Conservation (phyloP, 2,113 vertebrate genomes). For the Bungarus multicinctus region DNA sequence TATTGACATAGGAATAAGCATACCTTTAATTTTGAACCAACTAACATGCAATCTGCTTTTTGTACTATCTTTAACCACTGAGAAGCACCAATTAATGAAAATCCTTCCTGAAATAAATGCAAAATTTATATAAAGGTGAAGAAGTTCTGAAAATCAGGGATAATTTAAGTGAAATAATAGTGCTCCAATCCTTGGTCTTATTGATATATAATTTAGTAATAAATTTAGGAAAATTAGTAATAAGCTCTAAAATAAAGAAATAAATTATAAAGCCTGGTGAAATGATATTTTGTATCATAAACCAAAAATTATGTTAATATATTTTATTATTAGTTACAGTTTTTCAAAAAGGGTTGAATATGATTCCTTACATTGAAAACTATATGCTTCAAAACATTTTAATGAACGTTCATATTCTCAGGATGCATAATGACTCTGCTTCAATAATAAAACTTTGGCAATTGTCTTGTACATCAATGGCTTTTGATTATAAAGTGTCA, state of each 20-base stretch:
- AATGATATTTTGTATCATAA: background rate
- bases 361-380: background rate
- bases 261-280: background rate
- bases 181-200: background rate
- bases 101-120: constrained; percentile 81
- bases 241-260: background rate
- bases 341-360: background rate
- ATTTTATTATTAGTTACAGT: background rate
- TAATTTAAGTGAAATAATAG: background rate
- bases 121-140: background rate
- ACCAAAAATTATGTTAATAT: background rate
- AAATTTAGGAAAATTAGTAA: background rate
- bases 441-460: background rate
- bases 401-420: background rate
- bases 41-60: constrained; percentile 82
- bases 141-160: background rate
- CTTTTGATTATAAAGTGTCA: background rate
- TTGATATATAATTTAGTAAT: background rate
- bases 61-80: constrained; percentile 81
- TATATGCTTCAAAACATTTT: background rate
- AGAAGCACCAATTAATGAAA: constrained; percentile 77
- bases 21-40: constrained; percentile 79
- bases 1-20: constrained; percentile 2
- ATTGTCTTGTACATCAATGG: background rate
- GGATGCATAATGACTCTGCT: background rate